Evolutionary conservation across 2,888 invertebrate species (phyloP), one percentile per base, ranked within the genome.

Genomic region (Leucophenga montana): DNA sequence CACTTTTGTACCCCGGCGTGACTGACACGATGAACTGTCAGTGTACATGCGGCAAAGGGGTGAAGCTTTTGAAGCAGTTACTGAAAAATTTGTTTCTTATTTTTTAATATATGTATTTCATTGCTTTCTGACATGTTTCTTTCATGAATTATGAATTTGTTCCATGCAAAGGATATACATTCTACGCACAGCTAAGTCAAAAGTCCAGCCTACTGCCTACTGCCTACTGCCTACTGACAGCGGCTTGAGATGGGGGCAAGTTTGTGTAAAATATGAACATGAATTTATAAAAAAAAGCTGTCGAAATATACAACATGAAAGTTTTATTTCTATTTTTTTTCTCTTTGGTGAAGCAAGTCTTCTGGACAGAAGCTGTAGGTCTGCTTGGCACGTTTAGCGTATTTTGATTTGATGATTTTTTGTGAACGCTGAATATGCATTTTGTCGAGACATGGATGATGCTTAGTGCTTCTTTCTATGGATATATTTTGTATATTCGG

Each of bases 71-170:
- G n/a, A 16, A n/a, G 20, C 16, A 18, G 53, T 20, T n/a, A 8
- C 4, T 16, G 13, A 53, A 64, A 64, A 57, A 57, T 27, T 22
- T 65, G 22, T 65, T 69, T 73, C 75, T 72, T 68, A 70, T 75
- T 71, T 73, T 70, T 57, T 57, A 67, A 73, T 73, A 75, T 77
- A 74, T 72, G 68, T 70, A 71, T 54, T 50, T 39, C 39, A 31
- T 64, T 61, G 71, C 71, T 71, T 70, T 77, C 69, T 76, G 72
- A 65, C 70, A 39, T 54, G 70, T 71, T 73, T 67, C 71, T 74
- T 68, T 68, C 74, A 82, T 82, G 83, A 82, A 82, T 82, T 83
- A 82, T 82, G 82, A 82, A 82, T 83, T 83, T 82, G 78, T 79
- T 78, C 78, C 82, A 82, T 79, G 83, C 80, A 78, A 81, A 76